Evolutionary conservation across 2,797 vertebrate species (phyloP), one percentile per base, ranked within the genome.

Genomic region (Tarsius wallacei): DNA sequence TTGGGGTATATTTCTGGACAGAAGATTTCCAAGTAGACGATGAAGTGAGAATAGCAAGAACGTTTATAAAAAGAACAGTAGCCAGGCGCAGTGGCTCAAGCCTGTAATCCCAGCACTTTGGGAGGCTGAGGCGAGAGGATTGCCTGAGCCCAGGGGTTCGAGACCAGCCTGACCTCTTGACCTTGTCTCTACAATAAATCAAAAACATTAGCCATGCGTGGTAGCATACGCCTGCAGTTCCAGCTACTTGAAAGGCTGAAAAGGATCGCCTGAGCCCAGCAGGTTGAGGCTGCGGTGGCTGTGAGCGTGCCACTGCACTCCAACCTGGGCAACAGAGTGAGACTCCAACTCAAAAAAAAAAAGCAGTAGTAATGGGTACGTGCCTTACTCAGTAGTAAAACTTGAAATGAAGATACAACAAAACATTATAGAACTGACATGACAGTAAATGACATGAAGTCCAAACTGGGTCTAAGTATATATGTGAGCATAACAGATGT

Each of bases 301-400:
- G 1, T 70, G 66, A 70, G 33, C 12, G 16, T 9, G 36, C 33
- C 66, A 70, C 8, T 70, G 66, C n/a, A 22, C 19, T 70, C n/a
- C 66, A 70, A 19, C 66, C 33, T 70, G n/a, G 66, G 19, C 66
- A 70, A 70, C 66, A 70, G 19, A 70, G n/a, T 36, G 66, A 70
- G 16, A 70, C 19, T 36, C n/a, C 36, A 19, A 33, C 66, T 70
- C n/a, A 70, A 22, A 70, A 68, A 33, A n/a, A 10, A 70, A 13
- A 71, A 83, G 70, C 16, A 70, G 2, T 82, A 88, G 28, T 57
- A 78, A 22, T 19, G 17, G 17, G 11, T 66, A n/a, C 15, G 87
- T 94, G 59, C 24, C 42, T 94, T 78, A 26, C 3, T 76, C 47
- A 47, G 13, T 92, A 55, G 78, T 71, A 78, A 94, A 71, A 83